Percentiles rank a stretch among this genome's conserved stretches.
Evolutionary conservation across 2,888 invertebrate species (phyloP).

Genomic region (Clistopyga incitator): DNA sequence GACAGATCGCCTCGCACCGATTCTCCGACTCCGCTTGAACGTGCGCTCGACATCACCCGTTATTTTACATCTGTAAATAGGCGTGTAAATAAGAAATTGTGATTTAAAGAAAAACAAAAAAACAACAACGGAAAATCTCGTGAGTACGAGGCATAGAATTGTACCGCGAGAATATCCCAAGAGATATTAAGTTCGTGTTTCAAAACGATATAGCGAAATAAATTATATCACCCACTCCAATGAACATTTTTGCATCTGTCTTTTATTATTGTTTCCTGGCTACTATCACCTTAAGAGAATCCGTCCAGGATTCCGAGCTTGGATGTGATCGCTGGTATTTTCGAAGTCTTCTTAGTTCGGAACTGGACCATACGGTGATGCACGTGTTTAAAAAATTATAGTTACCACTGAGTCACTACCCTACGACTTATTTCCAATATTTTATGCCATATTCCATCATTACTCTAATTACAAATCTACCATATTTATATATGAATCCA

Average conservation of each 20-base stretch:
- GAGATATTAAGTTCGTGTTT: constrained; percentile 81
- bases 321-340: constrained; percentile 16
- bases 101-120: constrained; percentile 78
- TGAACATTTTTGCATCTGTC: constrained; percentile 39
- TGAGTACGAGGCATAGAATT: constrained; percentile 75
- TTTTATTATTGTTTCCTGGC: not conserved
- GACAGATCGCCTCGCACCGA: constrained; percentile 40
- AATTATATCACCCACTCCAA: constrained; percentile 79
- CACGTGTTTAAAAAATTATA: not conserved
- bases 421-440: not conserved
- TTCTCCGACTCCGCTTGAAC: constrained; percentile 23
- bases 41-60: constrained; percentile 29
- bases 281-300: not conserved
- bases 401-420: not conserved
- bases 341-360: not conserved
- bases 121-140: constrained; percentile 45
- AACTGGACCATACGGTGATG: not conserved
- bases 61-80: constrained; percentile 70
- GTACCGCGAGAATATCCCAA: constrained; percentile 74
- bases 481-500: too few species aligned
- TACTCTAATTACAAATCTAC: not conserved
- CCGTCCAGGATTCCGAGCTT: not conserved
- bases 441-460: not conserved
- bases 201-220: constrained; percentile 82
- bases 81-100: constrained; percentile 81